Percentiles rank a stretch among this genome's conserved stretches.
Evolutionary conservation across 2,888 invertebrate species (phyloP).

Genomic region (Blera fallax): DNA sequence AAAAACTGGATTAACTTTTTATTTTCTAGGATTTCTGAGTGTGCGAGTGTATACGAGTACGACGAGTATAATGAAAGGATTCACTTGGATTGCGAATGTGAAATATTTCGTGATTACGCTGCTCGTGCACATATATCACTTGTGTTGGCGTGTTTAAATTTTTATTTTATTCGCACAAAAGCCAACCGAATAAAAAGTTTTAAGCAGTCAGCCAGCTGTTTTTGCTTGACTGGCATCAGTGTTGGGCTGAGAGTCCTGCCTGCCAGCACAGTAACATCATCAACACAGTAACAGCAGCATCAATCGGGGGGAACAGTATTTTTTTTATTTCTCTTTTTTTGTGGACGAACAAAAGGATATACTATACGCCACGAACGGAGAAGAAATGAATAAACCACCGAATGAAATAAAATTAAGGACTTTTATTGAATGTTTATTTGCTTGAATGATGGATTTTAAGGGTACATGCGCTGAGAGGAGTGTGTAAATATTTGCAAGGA

Average conservation of each 20-base stretch:
- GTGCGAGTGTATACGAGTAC: too few species aligned
- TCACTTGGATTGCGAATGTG: slow-evolving; percentile 51
- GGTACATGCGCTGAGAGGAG: slow-evolving; percentile 21
- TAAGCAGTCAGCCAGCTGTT: slow-evolving; percentile 66
- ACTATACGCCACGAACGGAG: slow-evolving; percentile 10
- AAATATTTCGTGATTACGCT: slow-evolving; percentile 55
- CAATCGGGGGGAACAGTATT: slow-evolving; percentile 14
- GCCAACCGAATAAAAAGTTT: slow-evolving; percentile 42
- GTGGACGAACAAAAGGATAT: slow-evolving; percentile 44
- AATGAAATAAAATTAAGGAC: slow-evolving; percentile 68
- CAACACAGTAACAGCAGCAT: background rate
- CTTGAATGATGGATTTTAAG: slow-evolving; percentile 66
- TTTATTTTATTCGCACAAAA: slow-evolving; percentile 48
- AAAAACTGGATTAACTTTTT: slow-evolving; percentile 72
- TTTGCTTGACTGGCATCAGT: slow-evolving; percentile 55
- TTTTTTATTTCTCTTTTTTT: background rate
- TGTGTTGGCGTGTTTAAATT: slow-evolving; percentile 1
- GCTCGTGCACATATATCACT: slow-evolving; percentile 16
- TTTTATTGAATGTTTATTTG: slow-evolving; percentile 73
- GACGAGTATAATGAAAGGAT: slow-evolving; percentile 61
- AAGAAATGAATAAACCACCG: slow-evolving; percentile 39
- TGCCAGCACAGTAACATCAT: slow-evolving; percentile 7
- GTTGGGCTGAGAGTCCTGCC: background rate
- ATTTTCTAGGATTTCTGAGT: slow-evolving; percentile 55
- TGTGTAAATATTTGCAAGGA: slow-evolving; percentile 66